These are phyloP conservation scores for Mallateleia sp. DNA, from an alignment of 2,888 invertebrate genomes.

Conservation along the genomic window DNA sequence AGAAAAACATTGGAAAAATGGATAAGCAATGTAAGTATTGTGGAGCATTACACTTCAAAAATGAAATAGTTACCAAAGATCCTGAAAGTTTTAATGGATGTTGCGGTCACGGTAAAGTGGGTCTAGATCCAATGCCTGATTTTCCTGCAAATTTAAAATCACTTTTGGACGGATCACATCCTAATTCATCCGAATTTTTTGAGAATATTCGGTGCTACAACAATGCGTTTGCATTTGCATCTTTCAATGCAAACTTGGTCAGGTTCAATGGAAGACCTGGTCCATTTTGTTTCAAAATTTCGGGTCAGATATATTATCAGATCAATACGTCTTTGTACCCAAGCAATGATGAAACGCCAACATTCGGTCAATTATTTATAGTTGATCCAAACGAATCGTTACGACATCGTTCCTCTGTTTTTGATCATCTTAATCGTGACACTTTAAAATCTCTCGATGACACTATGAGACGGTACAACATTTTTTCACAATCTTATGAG, in stretches of 20 bases:
- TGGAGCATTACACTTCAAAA: background rate
- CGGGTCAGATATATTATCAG: constrained; percentile 74
- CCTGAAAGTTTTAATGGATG: background rate
- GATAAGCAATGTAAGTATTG: background rate
- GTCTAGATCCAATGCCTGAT: background rate
- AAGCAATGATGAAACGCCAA: constrained; percentile 50
- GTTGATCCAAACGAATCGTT: constrained; percentile 69
- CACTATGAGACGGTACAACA: constrained; percentile 65
- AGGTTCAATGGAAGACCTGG: background rate
- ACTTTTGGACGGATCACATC: background rate
- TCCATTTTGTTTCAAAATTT: constrained; percentile 7
- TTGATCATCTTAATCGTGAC: constrained; percentile 43
- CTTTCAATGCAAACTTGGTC: background rate
- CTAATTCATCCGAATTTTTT: background rate
- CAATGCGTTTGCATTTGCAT: background rate
- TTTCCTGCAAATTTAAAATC: background rate
- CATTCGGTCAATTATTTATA: constrained; percentile 75
- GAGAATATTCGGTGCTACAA: background rate
- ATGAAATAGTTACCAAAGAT: background rate
- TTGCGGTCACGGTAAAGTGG: background rate
- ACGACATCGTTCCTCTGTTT: constrained; percentile 62
- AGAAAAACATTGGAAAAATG: background rate
- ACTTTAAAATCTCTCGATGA: constrained; percentile 58
- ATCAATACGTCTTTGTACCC: constrained; percentile 69
- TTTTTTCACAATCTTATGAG: constrained; percentile 68